Base-by-base conservation (phyloP, 2,888 invertebrate species). In the Alentia gelatinosa region DNA sequence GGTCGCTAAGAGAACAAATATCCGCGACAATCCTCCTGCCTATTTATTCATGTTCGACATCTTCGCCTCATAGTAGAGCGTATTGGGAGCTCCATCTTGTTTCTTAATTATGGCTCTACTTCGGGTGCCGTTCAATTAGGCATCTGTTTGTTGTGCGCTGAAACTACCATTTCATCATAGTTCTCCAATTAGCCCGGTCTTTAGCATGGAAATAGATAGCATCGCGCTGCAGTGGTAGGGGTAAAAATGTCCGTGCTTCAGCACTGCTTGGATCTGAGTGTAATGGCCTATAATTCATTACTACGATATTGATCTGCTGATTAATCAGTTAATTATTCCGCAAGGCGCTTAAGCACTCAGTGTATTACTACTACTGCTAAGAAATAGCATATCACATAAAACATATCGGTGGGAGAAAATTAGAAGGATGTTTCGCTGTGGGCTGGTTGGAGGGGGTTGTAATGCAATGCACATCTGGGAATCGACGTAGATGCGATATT, bases 121-220 rank as follows among this genome's bases (percentile, higher is more conserved):
- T 39, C 79, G 15, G 37, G 79, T 12, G 12, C 79, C 39, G 39
- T 79, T 79, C 79, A 79, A 79, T 79, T 79, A 79, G 79, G 23
- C 12, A 19, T 19, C 37, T 39, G 79, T 39, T 79, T 79, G 79
- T 79, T 79, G 79, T 35, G 39, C 15, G 39, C 37, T 79, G 39
- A 35, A 39, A 79, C 35, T 79, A 35, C 23, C 79, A 79, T 79
- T 79, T 79, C 39, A 79, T 37, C 79, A 79, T 79, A 39, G 79
- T 79, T 23, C 39, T 79, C 79, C 79, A 79, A 79, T 79, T 79
- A 79, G 79, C 79, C 37, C 15, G 19, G 79, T 79, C 35, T 39
- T 79, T 39, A 79, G 79, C 79, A 39, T 79, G 79, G 39, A 79
- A 79, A 79, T 79, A 79, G 79, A 79, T 79, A 79, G 79, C 39